phyloP scores from a whole-genome alignment of 2,113 vertebrate species.

The Cnemophilus loriae region DNA sequence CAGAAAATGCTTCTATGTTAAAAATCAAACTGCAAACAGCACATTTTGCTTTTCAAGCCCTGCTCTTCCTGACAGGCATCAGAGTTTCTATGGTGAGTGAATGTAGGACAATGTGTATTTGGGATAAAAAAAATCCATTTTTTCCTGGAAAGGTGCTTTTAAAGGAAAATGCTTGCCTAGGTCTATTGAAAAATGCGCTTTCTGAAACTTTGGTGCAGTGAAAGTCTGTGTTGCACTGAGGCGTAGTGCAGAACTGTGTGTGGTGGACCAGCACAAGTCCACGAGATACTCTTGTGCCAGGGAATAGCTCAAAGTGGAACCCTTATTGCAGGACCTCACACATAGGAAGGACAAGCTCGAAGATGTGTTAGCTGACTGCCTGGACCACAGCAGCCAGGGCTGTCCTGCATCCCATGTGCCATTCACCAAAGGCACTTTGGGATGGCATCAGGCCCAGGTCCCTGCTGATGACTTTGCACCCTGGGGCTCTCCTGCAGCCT shows the following conservation, averaged over 20 bases:
- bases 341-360: not conserved
- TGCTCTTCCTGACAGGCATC: not conserved
- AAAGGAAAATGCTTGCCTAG: not conserved
- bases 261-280: not conserved
- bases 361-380: not conserved
- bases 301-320: not conserved
- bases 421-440: not conserved
- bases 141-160: not conserved
- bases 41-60: not conserved
- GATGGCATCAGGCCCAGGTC: accelerated
- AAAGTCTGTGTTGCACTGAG: not conserved
- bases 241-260: not conserved
- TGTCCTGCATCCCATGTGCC: not conserved
- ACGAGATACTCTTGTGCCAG: accelerated
- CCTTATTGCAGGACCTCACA: not conserved
- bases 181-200: not conserved
- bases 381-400: not conserved
- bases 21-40: not conserved
- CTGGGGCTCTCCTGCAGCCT: not conserved
- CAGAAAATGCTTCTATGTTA: not conserved
- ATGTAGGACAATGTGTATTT: not conserved
- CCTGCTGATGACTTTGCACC: not conserved
- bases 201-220: not conserved
- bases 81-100: not conserved
- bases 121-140: not conserved